Evolutionary conservation across 2,888 invertebrate species (phyloP).

Genomic region (Parelbella ahira): DNA sequence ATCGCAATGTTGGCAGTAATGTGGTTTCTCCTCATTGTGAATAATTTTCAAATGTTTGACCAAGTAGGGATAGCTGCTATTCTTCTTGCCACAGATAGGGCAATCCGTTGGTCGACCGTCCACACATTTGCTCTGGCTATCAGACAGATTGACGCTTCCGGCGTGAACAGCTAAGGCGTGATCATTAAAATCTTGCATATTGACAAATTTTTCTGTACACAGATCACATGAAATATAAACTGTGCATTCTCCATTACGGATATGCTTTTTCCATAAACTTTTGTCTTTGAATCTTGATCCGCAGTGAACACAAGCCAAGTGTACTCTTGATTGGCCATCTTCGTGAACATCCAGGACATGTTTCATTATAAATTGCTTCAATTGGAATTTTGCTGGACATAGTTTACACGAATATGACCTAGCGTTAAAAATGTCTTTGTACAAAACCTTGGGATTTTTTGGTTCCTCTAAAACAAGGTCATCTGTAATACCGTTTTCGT

Average conservation of each 20-base stretch:
- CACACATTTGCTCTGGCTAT: conserved; percentile 63
- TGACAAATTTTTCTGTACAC: conserved; percentile 67
- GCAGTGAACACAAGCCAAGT: conserved; percentile 68
- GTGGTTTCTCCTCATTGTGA: conserved; percentile 69
- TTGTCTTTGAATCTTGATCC: conserved; percentile 68
- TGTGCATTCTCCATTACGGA: conserved; percentile 79
- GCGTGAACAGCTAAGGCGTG: conserved; percentile 71
- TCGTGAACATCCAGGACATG: conserved; percentile 74
- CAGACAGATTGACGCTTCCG: conserved; percentile 62
- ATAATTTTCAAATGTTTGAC: conserved; percentile 78
- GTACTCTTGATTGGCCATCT: conserved; percentile 67
- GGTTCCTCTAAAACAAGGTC: conserved; percentile 69
- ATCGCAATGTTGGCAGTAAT: conserved; percentile 82
- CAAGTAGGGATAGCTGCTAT: conserved; percentile 78
- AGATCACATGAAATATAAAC: conserved; percentile 79
- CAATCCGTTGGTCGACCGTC: conserved; percentile 76
- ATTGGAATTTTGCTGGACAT: conserved; percentile 74
- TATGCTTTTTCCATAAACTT: conserved; percentile 67
- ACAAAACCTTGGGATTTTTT: conserved; percentile 59
- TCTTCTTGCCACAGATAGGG: conserved; percentile 78
- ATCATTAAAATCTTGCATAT: conserved; percentile 71
- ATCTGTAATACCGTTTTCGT: conserved; percentile 72
- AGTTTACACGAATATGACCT: conserved; percentile 74
- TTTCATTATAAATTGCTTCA: conserved; percentile 77
- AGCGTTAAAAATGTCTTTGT: conserved; percentile 75